phyloP scores from a whole-genome alignment of 2,113 vertebrate genomes.

The Amphiprion ocellaris region DNA sequence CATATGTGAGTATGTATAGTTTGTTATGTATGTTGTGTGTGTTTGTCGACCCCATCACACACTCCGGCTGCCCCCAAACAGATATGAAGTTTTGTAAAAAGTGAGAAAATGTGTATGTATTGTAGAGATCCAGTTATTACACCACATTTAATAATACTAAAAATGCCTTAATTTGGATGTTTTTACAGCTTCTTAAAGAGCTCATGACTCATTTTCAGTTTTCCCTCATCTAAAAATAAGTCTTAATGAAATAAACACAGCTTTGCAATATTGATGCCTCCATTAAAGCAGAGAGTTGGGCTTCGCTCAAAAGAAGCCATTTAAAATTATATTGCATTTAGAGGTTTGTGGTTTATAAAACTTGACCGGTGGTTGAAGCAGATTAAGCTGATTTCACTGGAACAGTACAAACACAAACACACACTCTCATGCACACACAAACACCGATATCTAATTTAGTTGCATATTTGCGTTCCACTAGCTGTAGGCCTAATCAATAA shows the following conservation, averaged over 20 bases:
- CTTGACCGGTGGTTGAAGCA: conserved; percentile 3
- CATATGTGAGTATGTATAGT: conserved; percentile 53
- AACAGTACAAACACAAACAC: conserved; percentile 7
- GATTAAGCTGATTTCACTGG: conserved; percentile 30
- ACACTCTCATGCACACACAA: conserved; percentile 17
- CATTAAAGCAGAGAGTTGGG: background rate
- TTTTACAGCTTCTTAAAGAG: too few relatives aligned
- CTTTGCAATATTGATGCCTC: background rate
- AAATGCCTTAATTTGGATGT: too few relatives aligned
- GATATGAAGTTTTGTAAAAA: too few relatives aligned
- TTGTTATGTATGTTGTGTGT: conserved; percentile 66
- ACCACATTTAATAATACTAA: background rate
- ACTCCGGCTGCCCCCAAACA: background rate
- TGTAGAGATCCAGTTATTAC: background rate
- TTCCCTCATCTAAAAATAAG: too few relatives aligned
- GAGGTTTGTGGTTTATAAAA: conserved; percentile 4
- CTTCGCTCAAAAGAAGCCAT: background rate
- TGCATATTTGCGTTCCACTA: conserved; percentile 78
- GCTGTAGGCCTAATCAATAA: conserved; percentile 81
- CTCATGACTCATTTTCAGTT: too few relatives aligned
- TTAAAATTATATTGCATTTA: background rate
- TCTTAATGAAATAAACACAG: background rate
- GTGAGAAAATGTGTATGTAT: background rate
- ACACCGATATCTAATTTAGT: conserved; percentile 73
- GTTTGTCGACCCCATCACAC: conserved; percentile 52